Percentiles rank a stretch among this genome's conserved stretches.
phyloP scores from a whole-genome alignment of 2,888 invertebrate genomes.

The Achlya flavicornis region DNA sequence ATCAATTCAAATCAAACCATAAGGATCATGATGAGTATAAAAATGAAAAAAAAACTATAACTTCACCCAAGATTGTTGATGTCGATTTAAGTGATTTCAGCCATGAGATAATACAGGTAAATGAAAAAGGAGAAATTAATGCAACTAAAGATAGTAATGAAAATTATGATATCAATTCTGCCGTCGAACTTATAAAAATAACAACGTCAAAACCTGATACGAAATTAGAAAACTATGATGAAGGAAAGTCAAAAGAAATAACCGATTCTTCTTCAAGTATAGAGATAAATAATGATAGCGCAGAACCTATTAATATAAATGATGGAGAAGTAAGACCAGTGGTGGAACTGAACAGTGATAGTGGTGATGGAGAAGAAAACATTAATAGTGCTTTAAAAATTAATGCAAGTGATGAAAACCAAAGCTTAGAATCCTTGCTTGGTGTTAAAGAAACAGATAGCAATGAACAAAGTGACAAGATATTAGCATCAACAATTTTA shows the following conservation, averaged over 20 bases:
- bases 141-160: conserved; percentile 43
- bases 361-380: conserved; percentile 47
- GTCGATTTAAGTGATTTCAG: conserved; percentile 60
- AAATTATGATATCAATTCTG: conserved; percentile 36
- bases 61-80: conserved; percentile 46
- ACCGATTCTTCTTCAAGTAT: conserved; percentile 28
- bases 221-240: conserved; percentile 23
- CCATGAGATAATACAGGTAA: conserved; percentile 56
- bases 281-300: conserved; percentile 37
- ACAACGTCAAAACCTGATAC: conserved; percentile 29
- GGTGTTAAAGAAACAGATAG: conserved; percentile 39
- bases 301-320: conserved; percentile 54
- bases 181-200: conserved; percentile 34
- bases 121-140: conserved; percentile 53
- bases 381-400: conserved; percentile 35
- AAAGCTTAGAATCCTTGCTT: conserved; percentile 52
- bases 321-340: conserved; percentile 74
- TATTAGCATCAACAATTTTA: conserved; percentile 30
- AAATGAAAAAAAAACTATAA: conserved; percentile 14
- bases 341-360: conserved; percentile 65
- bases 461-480: conserved; percentile 42
- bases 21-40: conserved; percentile 14
- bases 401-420: conserved; percentile 34
- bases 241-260: conserved; percentile 32
- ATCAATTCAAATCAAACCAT: conserved; percentile 16